phyloP scores from a whole-genome alignment of 2,888 invertebrate species.

The Ophioninae sp. region DNA sequence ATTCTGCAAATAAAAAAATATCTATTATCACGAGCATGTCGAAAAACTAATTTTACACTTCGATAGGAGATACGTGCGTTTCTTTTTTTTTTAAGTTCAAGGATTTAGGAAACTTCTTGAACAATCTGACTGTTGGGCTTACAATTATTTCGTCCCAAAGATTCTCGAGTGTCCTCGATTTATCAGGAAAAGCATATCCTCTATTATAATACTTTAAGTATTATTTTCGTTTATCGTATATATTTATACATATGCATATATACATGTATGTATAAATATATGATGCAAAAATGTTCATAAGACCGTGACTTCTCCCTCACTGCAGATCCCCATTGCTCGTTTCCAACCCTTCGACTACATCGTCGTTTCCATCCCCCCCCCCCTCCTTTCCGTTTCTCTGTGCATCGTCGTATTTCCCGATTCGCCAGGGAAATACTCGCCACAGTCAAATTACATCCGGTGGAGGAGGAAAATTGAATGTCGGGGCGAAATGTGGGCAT shows the following conservation, averaged over 20 bases:
- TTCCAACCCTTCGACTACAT: not conserved
- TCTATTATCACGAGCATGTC: not conserved
- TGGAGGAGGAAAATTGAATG: constrained; percentile 51
- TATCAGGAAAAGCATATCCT: not conserved
- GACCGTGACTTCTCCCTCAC: constrained; percentile 11
- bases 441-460: constrained; percentile 56
- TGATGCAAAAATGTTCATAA: not conserved
- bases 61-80: not conserved
- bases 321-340: not conserved
- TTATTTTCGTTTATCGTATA: not conserved
- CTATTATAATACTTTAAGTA: not conserved
- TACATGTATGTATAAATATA: no score
- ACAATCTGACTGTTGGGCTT: no score
- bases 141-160: not conserved
- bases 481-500: constrained; percentile 31
- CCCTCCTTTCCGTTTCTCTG: constrained; percentile 39
- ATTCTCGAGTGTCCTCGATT: not conserved
- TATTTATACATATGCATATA: constrained; percentile 11
- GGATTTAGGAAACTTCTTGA: not conserved
- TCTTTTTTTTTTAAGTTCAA: not conserved
- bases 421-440: constrained; percentile 59
- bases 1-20: not conserved
- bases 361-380: constrained; percentile 2
- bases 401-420: constrained; percentile 39
- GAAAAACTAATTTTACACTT: no score